Base-by-base conservation (phyloP, 2,888 invertebrate genomes). In the Nebria brevicollis region DNA sequence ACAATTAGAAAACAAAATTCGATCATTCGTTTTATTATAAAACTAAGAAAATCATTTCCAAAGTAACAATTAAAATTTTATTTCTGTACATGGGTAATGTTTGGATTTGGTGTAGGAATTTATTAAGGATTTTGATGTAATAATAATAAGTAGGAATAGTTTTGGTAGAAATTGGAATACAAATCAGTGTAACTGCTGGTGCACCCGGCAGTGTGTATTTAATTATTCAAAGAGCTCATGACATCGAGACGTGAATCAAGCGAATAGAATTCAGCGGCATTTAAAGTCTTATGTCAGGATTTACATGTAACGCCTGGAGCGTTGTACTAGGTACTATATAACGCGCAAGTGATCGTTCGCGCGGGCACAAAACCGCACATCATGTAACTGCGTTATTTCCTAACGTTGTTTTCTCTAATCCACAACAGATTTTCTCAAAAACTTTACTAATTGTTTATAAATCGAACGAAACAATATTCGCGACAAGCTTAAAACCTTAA, bases 171-270 rank as follows among this genome's bases (percentile, higher is more conserved):
- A 25, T 70, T 26, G 34, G 70, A 20, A 70, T 25, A 70, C 70
- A 8, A 70, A 11, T 34, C 11, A 70, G 34, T 3, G 7, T 5
- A 70, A 70, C 54, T 54, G 70, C 70, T 70, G 70, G 11, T 26
- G 26, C 20, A 70, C 13, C 70, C 70, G 25, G 26, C 70, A 70
- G 25, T 54, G 54, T 54, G 54, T 54, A 54, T 70, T 70, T 70
- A 70, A 70, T 70, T 70, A 70, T 70, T 70, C 25, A 70, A 70
- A 70, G 70, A 70, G 70, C 70, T 70, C 70, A 70, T 70, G 70
- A 70, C 70, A 70, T 70, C 70, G 70, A 70, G 70, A 70, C 70
- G 70, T 10, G 70, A 26, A 70, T 70, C 70, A 70, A 70, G 70
- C 70, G 54, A 54, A 70, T 25, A 70, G 70, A 26, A 70, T 70